phyloP scores from a whole-genome alignment of 2,113 vertebrate genomes.

The Thomomys bottae region DNA sequence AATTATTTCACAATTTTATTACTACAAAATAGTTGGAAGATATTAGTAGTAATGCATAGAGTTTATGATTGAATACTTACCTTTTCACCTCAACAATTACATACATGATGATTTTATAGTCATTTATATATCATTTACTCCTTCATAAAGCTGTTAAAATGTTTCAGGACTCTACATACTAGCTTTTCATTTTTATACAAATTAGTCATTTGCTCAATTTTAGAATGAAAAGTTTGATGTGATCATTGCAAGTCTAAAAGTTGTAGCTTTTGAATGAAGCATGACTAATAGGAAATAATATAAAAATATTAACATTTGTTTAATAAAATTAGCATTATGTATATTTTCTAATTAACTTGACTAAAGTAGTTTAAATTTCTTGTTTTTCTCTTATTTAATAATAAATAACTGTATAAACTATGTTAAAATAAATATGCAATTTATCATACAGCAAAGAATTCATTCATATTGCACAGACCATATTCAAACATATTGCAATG shows the following conservation, averaged over 20 bases:
- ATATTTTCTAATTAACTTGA: not conserved
- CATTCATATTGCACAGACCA: not conserved
- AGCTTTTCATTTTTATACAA: not conserved
- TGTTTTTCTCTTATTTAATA: not conserved
- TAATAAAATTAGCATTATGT: not conserved
- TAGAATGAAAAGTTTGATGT: not conserved
- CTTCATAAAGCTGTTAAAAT: not conserved
- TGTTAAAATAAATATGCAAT: not conserved
- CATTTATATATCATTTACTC: not conserved
- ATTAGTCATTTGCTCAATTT: not conserved
- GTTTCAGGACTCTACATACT: not conserved
- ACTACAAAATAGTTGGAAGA: fast-evolving
- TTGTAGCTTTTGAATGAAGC: too few relatives aligned
- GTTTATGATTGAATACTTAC: not conserved
- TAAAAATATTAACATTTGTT: not conserved
- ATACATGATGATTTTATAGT: not conserved
- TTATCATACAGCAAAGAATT: not conserved
- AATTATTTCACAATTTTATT: too few relatives aligned
- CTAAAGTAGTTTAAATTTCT: not conserved
- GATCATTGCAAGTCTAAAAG: not conserved
- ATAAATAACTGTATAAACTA: not conserved
- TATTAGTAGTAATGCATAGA: not conserved
- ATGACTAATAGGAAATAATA: too few relatives aligned
- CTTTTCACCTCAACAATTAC: not conserved
- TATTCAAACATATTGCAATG: not conserved